Evolutionary conservation across 2,113 vertebrate species (phyloP).

Genomic region (Eleginops maclovinus): DNA sequence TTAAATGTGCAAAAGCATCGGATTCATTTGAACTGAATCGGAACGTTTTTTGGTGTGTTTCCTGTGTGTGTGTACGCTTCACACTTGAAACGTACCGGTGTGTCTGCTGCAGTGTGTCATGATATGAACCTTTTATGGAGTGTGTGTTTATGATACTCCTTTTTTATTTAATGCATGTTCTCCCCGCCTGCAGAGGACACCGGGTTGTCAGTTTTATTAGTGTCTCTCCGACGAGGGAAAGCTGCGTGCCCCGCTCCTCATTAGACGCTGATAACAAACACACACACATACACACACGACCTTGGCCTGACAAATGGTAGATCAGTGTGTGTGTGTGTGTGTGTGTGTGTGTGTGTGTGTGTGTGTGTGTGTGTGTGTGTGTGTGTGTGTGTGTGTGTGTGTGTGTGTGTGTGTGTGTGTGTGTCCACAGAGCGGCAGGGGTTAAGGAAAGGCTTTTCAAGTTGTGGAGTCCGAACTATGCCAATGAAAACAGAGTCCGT

Average conservation of each 20-base stretch:
- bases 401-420: slow-evolving; percentile 44
- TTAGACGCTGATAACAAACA: slow-evolving; percentile 77
- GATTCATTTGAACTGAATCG: not conserved
- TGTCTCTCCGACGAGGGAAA: slow-evolving; percentile 75
- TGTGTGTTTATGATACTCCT: slow-evolving; percentile 43
- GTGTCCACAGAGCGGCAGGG: slow-evolving; percentile 55
- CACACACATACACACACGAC: slow-evolving; percentile 46
- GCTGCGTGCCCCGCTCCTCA: slow-evolving; percentile 78
- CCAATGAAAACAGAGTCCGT: slow-evolving; percentile 81
- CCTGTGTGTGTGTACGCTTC: not conserved
- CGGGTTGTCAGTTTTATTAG: slow-evolving; percentile 78
- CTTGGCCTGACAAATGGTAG: slow-evolving; percentile 78
- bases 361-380: not conserved
- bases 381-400: slow-evolving; percentile 42
- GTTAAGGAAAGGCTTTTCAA: slow-evolving; percentile 81
- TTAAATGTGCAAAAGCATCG: not conserved
- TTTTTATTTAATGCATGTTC: slow-evolving; percentile 43
- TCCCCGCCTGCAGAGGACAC: slow-evolving; percentile 39
- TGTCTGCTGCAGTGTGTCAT: slow-evolving; percentile 13
- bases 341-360: not conserved
- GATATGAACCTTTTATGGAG: slow-evolving; percentile 39
- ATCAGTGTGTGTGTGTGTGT: slow-evolving; percentile 35
- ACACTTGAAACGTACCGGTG: not conserved
- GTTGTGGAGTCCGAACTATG: slow-evolving; percentile 77
- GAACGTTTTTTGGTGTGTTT: not conserved